Conservation (phyloP, 2,797 vertebrate genomes). For the Gymnoscopelus microlampas region DNA sequence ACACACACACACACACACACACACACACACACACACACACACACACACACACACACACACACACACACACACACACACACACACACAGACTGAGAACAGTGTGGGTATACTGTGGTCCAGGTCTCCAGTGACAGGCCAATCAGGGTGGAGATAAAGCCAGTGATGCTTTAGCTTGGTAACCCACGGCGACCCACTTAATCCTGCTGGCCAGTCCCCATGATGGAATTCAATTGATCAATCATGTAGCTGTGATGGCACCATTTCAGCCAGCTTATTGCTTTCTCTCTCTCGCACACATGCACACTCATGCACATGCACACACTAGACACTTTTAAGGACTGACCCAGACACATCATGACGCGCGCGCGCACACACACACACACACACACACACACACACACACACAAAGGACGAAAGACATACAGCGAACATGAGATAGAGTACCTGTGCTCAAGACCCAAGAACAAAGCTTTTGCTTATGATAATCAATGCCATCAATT, state of each 20-base stretch:
- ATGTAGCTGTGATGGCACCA: constrained; percentile 99
- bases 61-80: constrained; percentile 33
- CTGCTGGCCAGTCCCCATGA: constrained; percentile 96
- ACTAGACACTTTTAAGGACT: background rate
- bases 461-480: constrained; percentile 57
- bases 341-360: constrained; percentile 49
- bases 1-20: constrained; percentile 40
- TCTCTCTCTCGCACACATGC: constrained; percentile 86
- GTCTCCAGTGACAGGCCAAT: constrained; percentile 98
- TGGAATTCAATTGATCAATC: constrained; percentile 99
- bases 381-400: constrained; percentile 44
- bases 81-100: constrained; percentile 44
- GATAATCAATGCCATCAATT: constrained; percentile 63
- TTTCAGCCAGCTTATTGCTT: constrained; percentile 99
- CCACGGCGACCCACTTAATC: constrained; percentile 99
- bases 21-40: constrained; percentile 19
- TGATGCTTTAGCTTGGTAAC: constrained; percentile 99
- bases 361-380: constrained; percentile 22
- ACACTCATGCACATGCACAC: constrained; percentile 31
- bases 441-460: constrained; percentile 42
- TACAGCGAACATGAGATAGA: constrained; percentile 18
- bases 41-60: constrained; percentile 27
- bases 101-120: constrained; percentile 85
- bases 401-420: constrained; percentile 48
- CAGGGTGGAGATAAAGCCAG: constrained; percentile 96